phyloP scores from a whole-genome alignment of 2,113 vertebrate species.

The Platichthys flesus region DNA sequence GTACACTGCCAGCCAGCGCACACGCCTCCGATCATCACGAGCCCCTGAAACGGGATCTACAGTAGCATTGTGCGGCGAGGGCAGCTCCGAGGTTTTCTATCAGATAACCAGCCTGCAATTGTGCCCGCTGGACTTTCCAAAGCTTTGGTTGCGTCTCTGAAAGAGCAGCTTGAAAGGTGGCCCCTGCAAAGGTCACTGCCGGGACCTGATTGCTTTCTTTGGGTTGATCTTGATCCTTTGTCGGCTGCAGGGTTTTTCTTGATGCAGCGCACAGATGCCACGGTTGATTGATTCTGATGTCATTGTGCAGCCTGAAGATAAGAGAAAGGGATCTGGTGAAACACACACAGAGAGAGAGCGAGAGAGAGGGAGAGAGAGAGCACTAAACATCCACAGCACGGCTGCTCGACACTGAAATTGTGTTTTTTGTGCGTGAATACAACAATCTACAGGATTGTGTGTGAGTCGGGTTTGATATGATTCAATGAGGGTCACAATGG shows the following conservation, averaged over 20 bases:
- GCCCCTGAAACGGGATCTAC: conserved; percentile 71
- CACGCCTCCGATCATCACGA: conserved; percentile 36
- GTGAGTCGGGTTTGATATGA: background rate
- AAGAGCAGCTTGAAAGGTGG: conserved; percentile 65
- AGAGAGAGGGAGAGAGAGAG: background rate
- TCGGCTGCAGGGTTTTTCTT: conserved; percentile 15
- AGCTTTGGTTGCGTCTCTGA: conserved; percentile 66
- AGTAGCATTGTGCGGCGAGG: conserved; percentile 65
- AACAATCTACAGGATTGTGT: no score
- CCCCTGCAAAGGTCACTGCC: conserved; percentile 52
- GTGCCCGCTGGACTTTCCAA: conserved; percentile 61
- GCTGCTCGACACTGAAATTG: background rate
- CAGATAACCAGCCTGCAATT: conserved; percentile 63
- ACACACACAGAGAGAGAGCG: background rate
- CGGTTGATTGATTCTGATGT: conserved; percentile 21
- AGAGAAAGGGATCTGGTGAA: conserved; percentile 1
- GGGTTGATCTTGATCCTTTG: conserved; percentile 55
- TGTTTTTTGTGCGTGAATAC: no score
- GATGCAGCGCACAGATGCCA: conserved; percentile 6
- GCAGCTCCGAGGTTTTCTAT: conserved; percentile 66
- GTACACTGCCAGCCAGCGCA: conserved; percentile 47
- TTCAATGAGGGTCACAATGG: conserved; percentile 22
- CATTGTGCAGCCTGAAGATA: conserved; percentile 38
- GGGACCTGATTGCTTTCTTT: conserved; percentile 45
- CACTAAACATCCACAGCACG: background rate